Evolutionary conservation across 2,888 invertebrate species (phyloP), one percentile per base, ranked within the genome.

Genomic region (Taphrorychus bicolor): DNA sequence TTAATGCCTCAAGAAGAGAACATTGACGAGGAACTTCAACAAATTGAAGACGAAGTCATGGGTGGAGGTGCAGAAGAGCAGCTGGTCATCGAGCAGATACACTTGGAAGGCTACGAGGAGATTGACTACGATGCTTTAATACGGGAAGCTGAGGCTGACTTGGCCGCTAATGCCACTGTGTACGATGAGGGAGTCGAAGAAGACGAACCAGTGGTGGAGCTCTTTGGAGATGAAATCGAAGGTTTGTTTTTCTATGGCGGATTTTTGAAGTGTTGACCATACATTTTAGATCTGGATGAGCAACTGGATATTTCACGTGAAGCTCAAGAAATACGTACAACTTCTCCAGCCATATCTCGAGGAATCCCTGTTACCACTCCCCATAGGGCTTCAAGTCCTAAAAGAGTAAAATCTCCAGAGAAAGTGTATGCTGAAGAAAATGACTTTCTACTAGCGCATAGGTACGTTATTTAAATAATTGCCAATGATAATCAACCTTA

Each of bases 321-420:
- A 5, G 60, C 56, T 0, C 42, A 56, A 40, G 62, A 70, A 14
- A 7, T 59, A 2, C 24, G 59, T 14, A 19, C 11, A 17, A 32
- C 58, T 9, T 52, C 71, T 41, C 73, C 74, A 11, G 73, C 73
- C 0, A 40, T 70, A 3, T 40, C 58, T 18, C 60, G 64, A 2
- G 73, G 73, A 14, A 70, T 76, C 54, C 76, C 75, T 9, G 61
- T 74, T 4, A 73, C 74, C 5, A 74, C 73, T 5, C 75, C 76
- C 1, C 73, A 63, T 22, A 64, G 65, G 1, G 72, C 72, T 9
- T 63, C 71, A n/a, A 68, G 61, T 42, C 76, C 76, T 0, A 73
- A 59, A 48, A 54, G 76, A 48, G 56, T 65, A 1, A 57, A 51
- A 49, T 71, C 67, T 3, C 53, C 72, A 7, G 73, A 72, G 7